Percentiles rank a stretch among this genome's conserved stretches.
Conservation (phyloP, 2,797 vertebrate species). For the Sebastes hubbsi region DNA sequence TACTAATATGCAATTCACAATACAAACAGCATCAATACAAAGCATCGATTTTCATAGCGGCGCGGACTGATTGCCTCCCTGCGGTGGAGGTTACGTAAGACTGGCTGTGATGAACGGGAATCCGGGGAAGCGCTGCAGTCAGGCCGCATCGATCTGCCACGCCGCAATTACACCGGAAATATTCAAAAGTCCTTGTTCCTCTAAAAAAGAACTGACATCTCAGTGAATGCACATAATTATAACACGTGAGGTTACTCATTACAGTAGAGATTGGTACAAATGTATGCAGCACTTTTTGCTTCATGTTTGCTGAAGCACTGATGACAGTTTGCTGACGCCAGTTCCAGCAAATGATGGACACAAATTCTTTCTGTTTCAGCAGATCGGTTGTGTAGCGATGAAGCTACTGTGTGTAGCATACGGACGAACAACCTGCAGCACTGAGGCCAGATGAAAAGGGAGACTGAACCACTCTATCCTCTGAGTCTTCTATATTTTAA, state of each 20-base stretch:
- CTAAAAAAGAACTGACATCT: neutral
- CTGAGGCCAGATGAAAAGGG: constrained; percentile 17
- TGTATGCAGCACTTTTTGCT: neutral
- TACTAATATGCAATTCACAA: constrained; percentile 10
- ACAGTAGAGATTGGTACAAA: neutral
- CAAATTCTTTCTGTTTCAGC: neutral
- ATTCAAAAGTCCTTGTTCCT: constrained; percentile 1
- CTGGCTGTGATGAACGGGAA: constrained; percentile 43
- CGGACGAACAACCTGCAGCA: constrained; percentile 16
- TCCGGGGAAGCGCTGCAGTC: constrained; percentile 20
- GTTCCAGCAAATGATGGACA: neutral
- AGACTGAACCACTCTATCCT: neutral
- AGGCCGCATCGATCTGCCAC: constrained; percentile 43
- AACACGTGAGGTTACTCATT: constrained; percentile 17
- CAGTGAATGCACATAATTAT: constrained; percentile 18
- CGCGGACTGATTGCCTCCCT: constrained; percentile 47
- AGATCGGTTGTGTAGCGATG: neutral
- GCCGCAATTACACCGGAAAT: constrained; percentile 17
- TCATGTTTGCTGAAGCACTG: neutral
- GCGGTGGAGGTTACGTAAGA: constrained; percentile 58
- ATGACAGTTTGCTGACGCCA: neutral
- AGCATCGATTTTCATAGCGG: constrained; percentile 50
- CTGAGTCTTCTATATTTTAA: constrained; percentile 22
- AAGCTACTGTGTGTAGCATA: neutral
- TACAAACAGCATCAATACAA: constrained; percentile 31